Percentiles rank a stretch among this genome's conserved stretches.
These are phyloP conservation scores for Manis crassicaudata DNA, from an alignment of 2,797 vertebrate species.

Conservation along the genomic window DNA sequence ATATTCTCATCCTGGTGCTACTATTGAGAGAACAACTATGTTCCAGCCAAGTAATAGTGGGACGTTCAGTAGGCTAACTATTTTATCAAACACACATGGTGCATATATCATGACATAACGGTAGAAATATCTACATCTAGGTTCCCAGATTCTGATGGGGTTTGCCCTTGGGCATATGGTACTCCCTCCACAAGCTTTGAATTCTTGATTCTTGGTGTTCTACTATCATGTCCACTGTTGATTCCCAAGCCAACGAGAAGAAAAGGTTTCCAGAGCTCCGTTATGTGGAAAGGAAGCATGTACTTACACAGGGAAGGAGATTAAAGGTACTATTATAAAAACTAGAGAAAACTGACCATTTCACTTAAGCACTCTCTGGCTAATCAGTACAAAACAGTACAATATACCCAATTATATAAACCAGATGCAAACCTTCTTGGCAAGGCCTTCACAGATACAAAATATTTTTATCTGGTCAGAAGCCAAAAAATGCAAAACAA, in stretches of 20 bases:
- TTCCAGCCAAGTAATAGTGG: background rate
- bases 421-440: background rate
- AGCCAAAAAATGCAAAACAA: conserved; percentile 12
- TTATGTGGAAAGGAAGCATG: background rate
- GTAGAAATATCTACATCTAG: background rate
- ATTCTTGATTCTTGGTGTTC: background rate
- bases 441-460: background rate
- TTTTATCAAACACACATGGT: background rate
- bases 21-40: background rate
- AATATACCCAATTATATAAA: background rate
- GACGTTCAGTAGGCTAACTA: background rate
- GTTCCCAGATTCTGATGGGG: background rate
- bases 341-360: background rate
- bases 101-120: background rate
- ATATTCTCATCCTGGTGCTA: too few relatives aligned
- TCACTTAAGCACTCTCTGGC: background rate
- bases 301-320: background rate
- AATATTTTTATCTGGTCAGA: background rate
- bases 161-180: background rate
- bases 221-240: background rate
- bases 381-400: background rate
- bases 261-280: background rate
- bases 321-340: background rate
- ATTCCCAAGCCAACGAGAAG: background rate
- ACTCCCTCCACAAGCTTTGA: background rate